Percentiles rank a stretch among this genome's conserved stretches.
Evolutionary conservation across 2,888 invertebrate species (phyloP).

Genomic region (Nomada goodeniana): DNA sequence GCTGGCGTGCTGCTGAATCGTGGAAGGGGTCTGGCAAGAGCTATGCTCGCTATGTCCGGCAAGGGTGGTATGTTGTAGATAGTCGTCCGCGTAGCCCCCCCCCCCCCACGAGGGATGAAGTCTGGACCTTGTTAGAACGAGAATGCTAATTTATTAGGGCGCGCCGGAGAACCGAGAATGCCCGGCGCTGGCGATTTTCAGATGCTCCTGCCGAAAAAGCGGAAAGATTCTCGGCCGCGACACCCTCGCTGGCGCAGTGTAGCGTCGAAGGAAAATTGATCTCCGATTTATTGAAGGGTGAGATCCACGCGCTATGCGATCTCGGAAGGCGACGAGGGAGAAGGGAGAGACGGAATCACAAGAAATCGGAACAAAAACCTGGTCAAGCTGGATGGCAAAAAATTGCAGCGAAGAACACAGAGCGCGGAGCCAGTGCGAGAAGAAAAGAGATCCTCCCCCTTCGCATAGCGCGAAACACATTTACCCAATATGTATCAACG

Average conservation of each 20-base stretch:
- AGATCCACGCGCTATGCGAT: too few species aligned
- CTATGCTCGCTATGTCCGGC: constrained; percentile 84
- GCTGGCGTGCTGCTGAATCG: constrained; percentile 77
- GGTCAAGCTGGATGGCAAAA: too few species aligned
- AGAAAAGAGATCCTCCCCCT: too few species aligned
- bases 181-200: constrained; percentile 64
- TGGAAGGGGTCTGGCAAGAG: constrained; percentile 78
- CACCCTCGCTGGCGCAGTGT: background rate
- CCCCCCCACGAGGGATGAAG: constrained; percentile 81
- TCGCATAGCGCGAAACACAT: too few species aligned
- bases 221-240: background rate
- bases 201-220: constrained; percentile 57
- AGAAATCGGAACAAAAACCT: too few species aligned
- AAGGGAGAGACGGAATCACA: too few species aligned
- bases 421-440: too few species aligned
- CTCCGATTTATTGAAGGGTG: too few species aligned
- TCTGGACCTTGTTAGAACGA: constrained; percentile 83
- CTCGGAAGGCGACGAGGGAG: too few species aligned
- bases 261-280: too few species aligned
- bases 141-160: constrained; percentile 84
- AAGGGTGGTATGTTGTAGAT: constrained; percentile 82
- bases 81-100: constrained; percentile 77
- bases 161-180: constrained; percentile 60
- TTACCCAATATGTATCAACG: too few species aligned
- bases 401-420: too few species aligned